Evolutionary conservation across 2,888 invertebrate species (phyloP).

Genomic region (Lymantria monacha): DNA sequence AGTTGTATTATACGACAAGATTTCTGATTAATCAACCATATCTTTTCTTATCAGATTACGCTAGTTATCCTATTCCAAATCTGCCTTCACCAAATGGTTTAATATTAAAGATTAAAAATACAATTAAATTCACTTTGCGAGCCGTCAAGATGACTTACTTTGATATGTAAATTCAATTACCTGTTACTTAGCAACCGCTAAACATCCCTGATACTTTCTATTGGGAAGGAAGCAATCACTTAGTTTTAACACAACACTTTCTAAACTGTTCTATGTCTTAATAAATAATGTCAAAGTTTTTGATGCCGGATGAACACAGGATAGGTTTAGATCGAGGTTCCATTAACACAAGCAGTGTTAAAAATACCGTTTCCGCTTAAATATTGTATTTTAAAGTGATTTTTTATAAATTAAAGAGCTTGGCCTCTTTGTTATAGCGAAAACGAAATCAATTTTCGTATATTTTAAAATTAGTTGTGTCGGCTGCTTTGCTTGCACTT

Average conservation of each 20-base stretch:
- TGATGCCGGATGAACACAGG: conserved; percentile 17
- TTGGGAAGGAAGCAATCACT: conserved; percentile 51
- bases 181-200: conserved; percentile 8
- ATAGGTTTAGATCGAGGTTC: conserved; percentile 8
- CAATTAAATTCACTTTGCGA: conserved; percentile 19
- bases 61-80: not conserved
- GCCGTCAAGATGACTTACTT: conserved; percentile 29
- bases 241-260: conserved; percentile 37
- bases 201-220: conserved; percentile 47
- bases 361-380: not conserved
- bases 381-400: not conserved
- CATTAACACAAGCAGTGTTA: not conserved
- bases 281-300: conserved; percentile 13
- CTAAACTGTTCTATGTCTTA: conserved; percentile 32
- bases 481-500: too few relatives aligned
- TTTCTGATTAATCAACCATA: too few relatives aligned
- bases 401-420: not conserved
- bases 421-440: too few relatives aligned
- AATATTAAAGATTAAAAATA: conserved; percentile 5
- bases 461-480: too few relatives aligned
- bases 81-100: not conserved
- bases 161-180: conserved; percentile 36
- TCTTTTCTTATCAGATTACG: too few relatives aligned
- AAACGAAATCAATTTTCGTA: too few relatives aligned
- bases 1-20: too few relatives aligned